These are phyloP conservation scores for Pedionomus torquatus DNA, from an alignment of 2,113 vertebrate species.

Conservation along the genomic window DNA sequence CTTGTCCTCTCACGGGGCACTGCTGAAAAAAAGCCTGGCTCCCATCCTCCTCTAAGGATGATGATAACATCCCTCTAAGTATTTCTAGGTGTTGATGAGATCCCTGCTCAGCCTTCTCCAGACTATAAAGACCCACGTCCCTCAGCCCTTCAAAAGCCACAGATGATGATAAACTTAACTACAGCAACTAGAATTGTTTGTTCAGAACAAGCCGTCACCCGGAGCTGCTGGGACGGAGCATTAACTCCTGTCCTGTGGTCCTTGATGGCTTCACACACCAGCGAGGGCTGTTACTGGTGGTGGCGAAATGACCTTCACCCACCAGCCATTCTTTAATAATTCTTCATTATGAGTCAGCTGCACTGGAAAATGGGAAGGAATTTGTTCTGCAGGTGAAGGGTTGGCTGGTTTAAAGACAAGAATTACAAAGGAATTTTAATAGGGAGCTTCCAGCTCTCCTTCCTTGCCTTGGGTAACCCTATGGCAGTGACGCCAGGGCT, in stretches of 20 bases:
- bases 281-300: background rate
- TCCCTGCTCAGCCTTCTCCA: no score
- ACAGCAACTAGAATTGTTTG: no score
- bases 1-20: no score
- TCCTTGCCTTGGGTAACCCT: accelerated
- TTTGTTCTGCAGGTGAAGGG: background rate
- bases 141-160: no score
- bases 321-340: background rate
- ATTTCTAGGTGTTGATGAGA: no score
- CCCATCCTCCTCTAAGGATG: no score
- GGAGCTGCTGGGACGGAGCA: accelerated
- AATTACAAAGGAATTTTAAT: background rate
- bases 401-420: background rate
- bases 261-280: accelerated
- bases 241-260: background rate
- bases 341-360: background rate
- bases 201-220: background rate
- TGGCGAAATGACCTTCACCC: background rate
- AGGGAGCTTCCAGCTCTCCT: background rate
- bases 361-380: background rate
- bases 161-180: no score
- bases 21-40: no score
- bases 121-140: no score
- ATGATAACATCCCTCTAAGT: no score
- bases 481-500: background rate